Base-by-base conservation (phyloP, 2,888 invertebrate genomes). In the Drosophila rubida region DNA sequence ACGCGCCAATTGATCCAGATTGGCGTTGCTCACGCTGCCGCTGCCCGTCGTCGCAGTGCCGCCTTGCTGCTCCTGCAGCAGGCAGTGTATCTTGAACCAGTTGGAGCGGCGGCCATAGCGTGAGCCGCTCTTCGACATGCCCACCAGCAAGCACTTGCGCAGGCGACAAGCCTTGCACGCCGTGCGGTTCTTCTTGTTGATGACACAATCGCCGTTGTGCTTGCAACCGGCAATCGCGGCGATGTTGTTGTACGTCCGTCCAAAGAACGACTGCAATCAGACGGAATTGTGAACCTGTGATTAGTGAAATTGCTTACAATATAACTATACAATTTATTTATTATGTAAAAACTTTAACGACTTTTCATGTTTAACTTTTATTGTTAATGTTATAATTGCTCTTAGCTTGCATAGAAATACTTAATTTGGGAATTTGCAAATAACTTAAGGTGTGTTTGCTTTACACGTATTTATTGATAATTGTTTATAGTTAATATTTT, bases 31-130 rank as follows among this genome's bases (percentile, higher is more conserved):
- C 6, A 63, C 69, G 25, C 62, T 68, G 7, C 64, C 78, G n/a
- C 69, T 75, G n/a, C 70, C 69, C 4, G 44, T 54, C 72, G 37
- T 89, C 72, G 72, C 87, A 84, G 64, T 19, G 22, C 72, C 23
- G 22, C 95, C 94, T 72, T 95, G 95, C 86, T 97, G 96, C 87
- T 97, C 96, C 91, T 97, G 96, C 1, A 97, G 94, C 1, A 97
- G 93, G 89, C 97, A 97, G 90, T 97, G 97, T 79, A 97, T 97
- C 92, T 97, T 97, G 93, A 97, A 97, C 97, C 97, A 97, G 92
- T 97, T 97, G 50, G 97, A 97, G 53, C 97, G 93, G 23, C 97
- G 93, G 0, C 97, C 97, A 90, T 97, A 97, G 54, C 97, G 94
- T 0, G 97, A 97, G 9, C 97, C 97, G 58, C 96, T 96, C 92